Evolutionary conservation across 2,113 vertebrate genomes (phyloP).

Genomic region (Peromyscus leucopus): DNA sequence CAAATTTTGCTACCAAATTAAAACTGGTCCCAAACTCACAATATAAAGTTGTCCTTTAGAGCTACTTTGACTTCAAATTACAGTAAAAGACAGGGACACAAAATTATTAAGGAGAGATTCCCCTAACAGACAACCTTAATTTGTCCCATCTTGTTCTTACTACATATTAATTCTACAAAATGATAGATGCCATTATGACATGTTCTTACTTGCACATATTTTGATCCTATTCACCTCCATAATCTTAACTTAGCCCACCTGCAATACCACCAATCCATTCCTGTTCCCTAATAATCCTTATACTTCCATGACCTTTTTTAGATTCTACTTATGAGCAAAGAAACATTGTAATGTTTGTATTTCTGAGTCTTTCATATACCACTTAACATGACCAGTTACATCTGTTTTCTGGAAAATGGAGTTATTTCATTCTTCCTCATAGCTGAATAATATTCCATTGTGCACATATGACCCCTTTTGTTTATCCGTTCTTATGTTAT

Average conservation of each 20-base stretch:
- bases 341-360: not conserved
- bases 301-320: not conserved
- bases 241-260: not conserved
- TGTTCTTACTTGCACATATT: not conserved
- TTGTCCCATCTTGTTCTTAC: not conserved
- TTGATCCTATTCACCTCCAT: not conserved
- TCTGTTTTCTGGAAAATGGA: not conserved
- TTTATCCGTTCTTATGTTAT: not conserved
- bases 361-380: not conserved
- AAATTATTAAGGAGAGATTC: not conserved
- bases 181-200: not conserved
- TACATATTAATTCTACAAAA: not conserved
- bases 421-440: not conserved
- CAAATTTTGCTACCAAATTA: constrained; percentile 14
- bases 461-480: not conserved
- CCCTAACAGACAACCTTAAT: not conserved
- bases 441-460: not conserved
- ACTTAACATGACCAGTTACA: not conserved
- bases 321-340: not conserved
- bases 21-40: constrained; percentile 17
- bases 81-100: not conserved
- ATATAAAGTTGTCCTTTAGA: constrained; percentile 28
- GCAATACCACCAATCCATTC: not conserved
- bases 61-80: constrained; percentile 25
- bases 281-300: not conserved